A percentile compares a stretch with the other conserved stretches of the same genome.
These are phyloP conservation scores for Sisor rabdophorus DNA, from an alignment of 2,113 vertebrate species.

Conservation along the genomic window DNA sequence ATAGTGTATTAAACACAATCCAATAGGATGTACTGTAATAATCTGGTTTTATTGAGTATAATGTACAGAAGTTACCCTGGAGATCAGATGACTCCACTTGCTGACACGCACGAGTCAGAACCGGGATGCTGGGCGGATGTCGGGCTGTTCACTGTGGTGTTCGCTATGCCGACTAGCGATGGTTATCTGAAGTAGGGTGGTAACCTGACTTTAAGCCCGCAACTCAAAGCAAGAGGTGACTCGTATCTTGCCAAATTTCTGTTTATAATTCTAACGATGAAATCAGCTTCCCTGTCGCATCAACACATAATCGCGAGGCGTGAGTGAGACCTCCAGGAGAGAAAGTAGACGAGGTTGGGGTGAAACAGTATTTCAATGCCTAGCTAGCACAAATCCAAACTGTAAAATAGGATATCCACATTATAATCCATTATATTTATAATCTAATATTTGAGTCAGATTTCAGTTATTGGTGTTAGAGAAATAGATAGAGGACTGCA, in stretches of 20 bases:
- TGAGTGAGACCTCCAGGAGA: not conserved
- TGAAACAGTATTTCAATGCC: not conserved
- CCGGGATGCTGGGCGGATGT: too few relatives aligned
- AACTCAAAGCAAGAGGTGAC: too few relatives aligned
- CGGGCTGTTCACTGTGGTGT: too few relatives aligned
- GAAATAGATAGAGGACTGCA: not conserved
- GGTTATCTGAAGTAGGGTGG: too few relatives aligned
- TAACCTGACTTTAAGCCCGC: too few relatives aligned
- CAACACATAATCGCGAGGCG: not conserved
- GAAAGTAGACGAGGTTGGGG: not conserved
- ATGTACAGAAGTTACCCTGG: too few relatives aligned
- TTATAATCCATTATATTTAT: not conserved
- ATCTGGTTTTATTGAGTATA: too few relatives aligned
- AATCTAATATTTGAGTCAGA: not conserved
- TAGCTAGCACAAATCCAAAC: not conserved
- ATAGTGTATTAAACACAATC: too few relatives aligned
- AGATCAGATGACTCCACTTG: too few relatives aligned
- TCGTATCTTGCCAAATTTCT: not conserved
- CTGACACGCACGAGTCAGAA: too few relatives aligned
- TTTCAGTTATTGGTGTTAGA: not conserved
- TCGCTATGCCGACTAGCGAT: too few relatives aligned
- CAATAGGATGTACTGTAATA: too few relatives aligned
- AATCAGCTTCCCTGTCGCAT: not conserved
- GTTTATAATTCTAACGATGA: not conserved
- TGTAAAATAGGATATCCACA: slow-evolving; percentile 16